Conservation (phyloP, 2,888 invertebrate species). For the Ferdinandea cuprea region DNA sequence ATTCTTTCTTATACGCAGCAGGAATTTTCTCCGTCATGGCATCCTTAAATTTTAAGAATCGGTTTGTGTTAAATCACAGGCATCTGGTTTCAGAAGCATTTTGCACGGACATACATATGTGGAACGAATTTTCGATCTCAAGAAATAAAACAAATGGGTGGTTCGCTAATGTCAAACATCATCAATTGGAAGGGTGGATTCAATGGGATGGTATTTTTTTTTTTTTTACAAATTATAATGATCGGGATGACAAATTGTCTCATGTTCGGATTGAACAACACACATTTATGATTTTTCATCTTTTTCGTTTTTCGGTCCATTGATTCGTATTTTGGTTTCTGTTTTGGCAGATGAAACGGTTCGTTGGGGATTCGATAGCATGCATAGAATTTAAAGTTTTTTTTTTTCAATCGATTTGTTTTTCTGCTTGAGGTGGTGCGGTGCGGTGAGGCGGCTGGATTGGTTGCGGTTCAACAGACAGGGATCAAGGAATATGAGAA, state of each 20-base stretch:
- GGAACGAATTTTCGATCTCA: constrained; percentile 14
- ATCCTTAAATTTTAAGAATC: constrained; percentile 3
- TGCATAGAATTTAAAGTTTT: constrained; percentile 54
- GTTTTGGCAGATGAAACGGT: constrained; percentile 47
- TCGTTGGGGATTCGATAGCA: constrained; percentile 42
- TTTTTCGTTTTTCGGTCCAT: constrained; percentile 4
- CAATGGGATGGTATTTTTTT: neutral
- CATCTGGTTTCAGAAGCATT: constrained; percentile 30
- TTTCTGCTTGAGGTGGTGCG: neutral
- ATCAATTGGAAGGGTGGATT: constrained; percentile 25
- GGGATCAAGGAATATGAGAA: neutral
- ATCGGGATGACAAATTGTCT: constrained; percentile 62
- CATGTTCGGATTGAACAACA: constrained; percentile 39
- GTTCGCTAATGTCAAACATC: constrained; percentile 48
- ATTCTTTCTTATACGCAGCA: constrained; percentile 8
- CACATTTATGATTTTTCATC: constrained; percentile 26
- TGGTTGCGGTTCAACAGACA: no score
- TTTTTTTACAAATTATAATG: constrained; percentile 60
- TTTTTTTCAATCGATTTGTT: constrained; percentile 40
- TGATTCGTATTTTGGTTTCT: neutral
- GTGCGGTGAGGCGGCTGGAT: neutral
- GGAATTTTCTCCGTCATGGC: constrained; percentile 10
- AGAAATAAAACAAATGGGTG: constrained; percentile 13
- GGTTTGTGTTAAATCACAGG: constrained; percentile 23
- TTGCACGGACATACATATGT: constrained; percentile 12